A percentile compares a stretch with the other conserved stretches of the same genome.
Conservation (phyloP, 2,797 vertebrate genomes). For the Bovichtus variegatus region DNA sequence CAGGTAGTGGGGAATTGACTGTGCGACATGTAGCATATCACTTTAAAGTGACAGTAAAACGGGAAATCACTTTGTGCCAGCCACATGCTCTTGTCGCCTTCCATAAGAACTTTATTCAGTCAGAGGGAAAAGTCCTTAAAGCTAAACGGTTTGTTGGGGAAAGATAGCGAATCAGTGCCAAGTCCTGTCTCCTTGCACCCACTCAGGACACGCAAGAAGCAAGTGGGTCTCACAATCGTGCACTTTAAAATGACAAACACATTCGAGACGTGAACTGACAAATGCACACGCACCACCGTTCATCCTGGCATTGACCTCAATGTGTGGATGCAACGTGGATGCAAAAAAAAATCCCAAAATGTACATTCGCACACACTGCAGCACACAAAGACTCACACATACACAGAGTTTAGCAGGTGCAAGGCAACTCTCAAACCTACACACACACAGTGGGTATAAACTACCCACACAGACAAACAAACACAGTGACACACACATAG, state of each 20-base stretch:
- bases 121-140: slow-evolving; percentile 76
- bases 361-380: background rate
- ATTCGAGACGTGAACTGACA: background rate
- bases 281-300: background rate
- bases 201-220: slow-evolving; percentile 31
- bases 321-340: background rate
- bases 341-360: background rate
- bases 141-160: slow-evolving; percentile 68
- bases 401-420: background rate
- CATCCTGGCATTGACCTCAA: background rate
- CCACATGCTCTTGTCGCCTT: slow-evolving; percentile 78
- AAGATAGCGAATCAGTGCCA: slow-evolving; percentile 62
- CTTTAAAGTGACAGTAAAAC: slow-evolving; percentile 80
- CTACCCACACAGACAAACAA: background rate
- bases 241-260: slow-evolving; percentile 19
- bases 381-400: no score
- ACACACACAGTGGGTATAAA: background rate
- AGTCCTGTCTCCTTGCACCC: slow-evolving; percentile 49
- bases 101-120: slow-evolving; percentile 82
- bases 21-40: slow-evolving; percentile 79
- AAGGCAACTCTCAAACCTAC: background rate
- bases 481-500: background rate
- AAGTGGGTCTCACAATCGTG: background rate
- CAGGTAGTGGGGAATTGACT: slow-evolving; percentile 79
- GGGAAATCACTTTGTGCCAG: slow-evolving; percentile 79